These are phyloP conservation scores for Pammene fasciana DNA, from an alignment of 2,888 invertebrate genomes.

Conservation along the genomic window DNA sequence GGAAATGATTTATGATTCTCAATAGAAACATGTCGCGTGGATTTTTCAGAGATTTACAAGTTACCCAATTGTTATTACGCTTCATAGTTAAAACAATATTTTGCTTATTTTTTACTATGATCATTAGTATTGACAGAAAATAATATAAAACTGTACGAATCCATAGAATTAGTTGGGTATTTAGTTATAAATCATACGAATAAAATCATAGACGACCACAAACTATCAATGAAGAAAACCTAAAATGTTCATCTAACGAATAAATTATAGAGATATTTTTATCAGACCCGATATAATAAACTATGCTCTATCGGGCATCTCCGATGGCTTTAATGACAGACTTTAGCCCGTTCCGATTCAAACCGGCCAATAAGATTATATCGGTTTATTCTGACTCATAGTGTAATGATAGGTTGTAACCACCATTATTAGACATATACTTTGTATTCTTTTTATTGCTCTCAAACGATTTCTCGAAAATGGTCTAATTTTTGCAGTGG, in stretches of 20 bases:
- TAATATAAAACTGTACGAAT: too few relatives aligned
- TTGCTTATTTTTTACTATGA: too few relatives aligned
- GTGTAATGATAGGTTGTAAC: constrained; percentile 66
- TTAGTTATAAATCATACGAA: too few relatives aligned
- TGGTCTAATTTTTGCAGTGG: constrained; percentile 34
- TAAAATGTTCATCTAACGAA: constrained; percentile 27
- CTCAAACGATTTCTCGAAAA: constrained; percentile 55
- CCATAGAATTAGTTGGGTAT: too few relatives aligned
- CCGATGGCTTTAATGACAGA: constrained; percentile 52
- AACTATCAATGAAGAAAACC: constrained; percentile 13
- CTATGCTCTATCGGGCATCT: constrained; percentile 37
- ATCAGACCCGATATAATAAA: constrained; percentile 41
- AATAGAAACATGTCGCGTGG: too few relatives aligned
- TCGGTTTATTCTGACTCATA: constrained; percentile 61
- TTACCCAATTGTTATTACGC: too few relatives aligned
- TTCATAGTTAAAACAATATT: too few relatives aligned
- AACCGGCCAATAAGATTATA: constrained; percentile 55
- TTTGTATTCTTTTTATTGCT: constrained; percentile 61
- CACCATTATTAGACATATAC: constrained; percentile 59
- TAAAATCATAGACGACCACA: too few relatives aligned
- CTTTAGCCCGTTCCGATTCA: constrained; percentile 50
- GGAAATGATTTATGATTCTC: too few relatives aligned
- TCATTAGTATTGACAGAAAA: too few relatives aligned
- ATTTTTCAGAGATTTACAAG: too few relatives aligned
- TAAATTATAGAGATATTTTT: constrained; percentile 40